Percentiles rank a stretch among this genome's conserved stretches.
These are phyloP conservation scores for Microctenopoma stevenorrisi DNA, from an alignment of 2,797 vertebrate genomes.

Conservation along the genomic window DNA sequence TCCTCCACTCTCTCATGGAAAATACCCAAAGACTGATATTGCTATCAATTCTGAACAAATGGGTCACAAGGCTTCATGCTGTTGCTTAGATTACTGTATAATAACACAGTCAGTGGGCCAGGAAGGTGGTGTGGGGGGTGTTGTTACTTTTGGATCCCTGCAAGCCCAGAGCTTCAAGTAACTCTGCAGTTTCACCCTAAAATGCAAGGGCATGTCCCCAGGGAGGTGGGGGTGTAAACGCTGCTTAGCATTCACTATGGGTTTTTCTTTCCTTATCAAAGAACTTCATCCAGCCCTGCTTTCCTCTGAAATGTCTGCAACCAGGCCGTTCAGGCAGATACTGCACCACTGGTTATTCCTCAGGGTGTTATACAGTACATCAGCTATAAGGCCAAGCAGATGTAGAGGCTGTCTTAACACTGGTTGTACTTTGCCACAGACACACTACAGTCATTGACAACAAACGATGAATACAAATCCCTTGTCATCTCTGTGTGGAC, in stretches of 20 bases:
- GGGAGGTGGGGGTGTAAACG: constrained; percentile 44
- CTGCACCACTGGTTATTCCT: constrained; percentile 65
- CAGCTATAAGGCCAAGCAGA: constrained; percentile 59
- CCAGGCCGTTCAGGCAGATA: constrained; percentile 64
- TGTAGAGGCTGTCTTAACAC: constrained; percentile 60
- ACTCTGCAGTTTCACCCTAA: constrained; percentile 51
- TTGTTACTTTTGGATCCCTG: constrained; percentile 34
- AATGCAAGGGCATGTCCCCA: constrained; percentile 48
- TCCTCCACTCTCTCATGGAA: constrained; percentile 50
- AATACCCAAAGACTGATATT: constrained; percentile 51
- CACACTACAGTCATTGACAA: constrained; percentile 33
- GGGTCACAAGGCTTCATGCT: constrained; percentile 65
- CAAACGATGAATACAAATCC: constrained; percentile 36
- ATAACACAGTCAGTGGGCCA: constrained; percentile 53
- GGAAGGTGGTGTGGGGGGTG: background rate
- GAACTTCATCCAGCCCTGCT: constrained; percentile 51
- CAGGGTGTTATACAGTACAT: constrained; percentile 61
- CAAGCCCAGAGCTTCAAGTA: constrained; percentile 57
- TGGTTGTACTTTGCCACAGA: constrained; percentile 32
- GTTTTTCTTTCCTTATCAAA: constrained; percentile 67
- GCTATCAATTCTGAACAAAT: constrained; percentile 66
- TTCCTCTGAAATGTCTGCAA: constrained; percentile 56
- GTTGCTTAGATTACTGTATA: constrained; percentile 64
- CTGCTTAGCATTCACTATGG: constrained; percentile 47
- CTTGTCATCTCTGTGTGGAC: background rate